Conservation (phyloP, 2,797 vertebrate genomes). For the Jordanella pulchra region DNA sequence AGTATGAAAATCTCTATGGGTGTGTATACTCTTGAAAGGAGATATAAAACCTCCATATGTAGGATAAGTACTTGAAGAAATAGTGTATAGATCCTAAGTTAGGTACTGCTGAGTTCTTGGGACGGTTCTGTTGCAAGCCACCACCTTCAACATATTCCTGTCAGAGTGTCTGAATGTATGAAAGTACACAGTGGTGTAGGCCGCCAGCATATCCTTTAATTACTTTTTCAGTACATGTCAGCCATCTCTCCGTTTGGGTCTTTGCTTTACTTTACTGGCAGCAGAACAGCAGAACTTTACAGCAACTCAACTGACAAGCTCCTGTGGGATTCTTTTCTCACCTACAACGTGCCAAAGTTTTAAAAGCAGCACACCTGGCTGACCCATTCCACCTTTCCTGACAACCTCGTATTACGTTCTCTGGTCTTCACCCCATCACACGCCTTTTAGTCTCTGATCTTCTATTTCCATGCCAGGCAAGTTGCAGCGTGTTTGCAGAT, state of each 20-base stretch:
- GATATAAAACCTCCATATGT: conserved; percentile 1
- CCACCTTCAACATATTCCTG: conserved; percentile 5
- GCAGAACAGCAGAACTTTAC: conserved; percentile 16
- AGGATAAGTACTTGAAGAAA: neutral
- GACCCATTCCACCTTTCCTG: conserved; percentile 11
- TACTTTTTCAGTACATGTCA: conserved; percentile 23
- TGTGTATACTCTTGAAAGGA: neutral
- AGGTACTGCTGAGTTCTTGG: conserved; percentile 1
- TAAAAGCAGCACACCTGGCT: conserved; percentile 27
- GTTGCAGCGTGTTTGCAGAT: conserved; percentile 22
- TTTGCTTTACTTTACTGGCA: conserved; percentile 27
- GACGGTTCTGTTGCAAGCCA: conserved; percentile 4
- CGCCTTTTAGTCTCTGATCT: conserved; percentile 11
- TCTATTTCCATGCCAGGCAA: conserved; percentile 1
- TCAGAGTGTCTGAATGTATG: conserved; percentile 1
- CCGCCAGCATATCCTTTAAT: conserved; percentile 21
- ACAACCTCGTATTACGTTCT: conserved; percentile 12
- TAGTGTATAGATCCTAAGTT: conserved; percentile 4
- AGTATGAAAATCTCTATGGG: neutral
- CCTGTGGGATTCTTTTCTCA: conserved; percentile 26
- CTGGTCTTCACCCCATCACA: conserved; percentile 3
- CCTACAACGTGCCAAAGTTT: conserved; percentile 24
- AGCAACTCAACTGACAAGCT: conserved; percentile 21
- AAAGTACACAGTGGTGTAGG: neutral
- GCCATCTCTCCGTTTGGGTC: conserved; percentile 3